phyloP scores from a whole-genome alignment of 2,888 invertebrate species.

The Dolomedes plantarius region DNA sequence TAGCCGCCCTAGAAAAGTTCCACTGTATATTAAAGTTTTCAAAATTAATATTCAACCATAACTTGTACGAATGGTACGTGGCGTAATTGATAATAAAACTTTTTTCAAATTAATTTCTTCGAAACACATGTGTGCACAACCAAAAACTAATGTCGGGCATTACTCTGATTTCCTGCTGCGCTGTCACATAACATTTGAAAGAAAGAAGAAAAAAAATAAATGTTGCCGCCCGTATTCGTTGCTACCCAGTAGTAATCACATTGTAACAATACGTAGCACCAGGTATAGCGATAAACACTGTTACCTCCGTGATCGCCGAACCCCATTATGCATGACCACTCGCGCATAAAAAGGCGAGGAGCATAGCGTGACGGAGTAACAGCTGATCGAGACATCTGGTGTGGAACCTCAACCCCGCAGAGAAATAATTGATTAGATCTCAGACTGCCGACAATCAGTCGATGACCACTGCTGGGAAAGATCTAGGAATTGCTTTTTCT shows the following conservation, averaged over 20 bases:
- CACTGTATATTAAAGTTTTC: no score
- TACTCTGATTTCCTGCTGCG: no score
- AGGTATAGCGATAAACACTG: background rate
- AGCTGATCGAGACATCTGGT: conserved; percentile 12
- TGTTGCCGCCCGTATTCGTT: no score
- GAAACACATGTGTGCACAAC: no score
- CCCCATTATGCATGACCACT: background rate
- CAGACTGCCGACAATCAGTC: background rate
- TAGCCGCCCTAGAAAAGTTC: no score
- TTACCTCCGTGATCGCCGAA: background rate
- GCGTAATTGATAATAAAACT: no score
- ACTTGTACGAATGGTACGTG: no score
- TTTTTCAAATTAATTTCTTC: no score
- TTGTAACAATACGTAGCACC: background rate
- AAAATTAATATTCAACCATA: no score
- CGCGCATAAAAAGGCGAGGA: background rate
- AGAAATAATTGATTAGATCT: background rate
- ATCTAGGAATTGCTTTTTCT: background rate
- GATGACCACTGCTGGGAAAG: background rate
- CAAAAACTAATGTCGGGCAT: no score
- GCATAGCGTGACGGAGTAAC: background rate
- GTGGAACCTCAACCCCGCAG: background rate
- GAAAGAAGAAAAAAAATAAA: no score
- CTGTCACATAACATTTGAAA: no score
- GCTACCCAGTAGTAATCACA: background rate